Conservation (phyloP, 2,113 vertebrate species). For the Dunckerocampus dactyliophorus region DNA sequence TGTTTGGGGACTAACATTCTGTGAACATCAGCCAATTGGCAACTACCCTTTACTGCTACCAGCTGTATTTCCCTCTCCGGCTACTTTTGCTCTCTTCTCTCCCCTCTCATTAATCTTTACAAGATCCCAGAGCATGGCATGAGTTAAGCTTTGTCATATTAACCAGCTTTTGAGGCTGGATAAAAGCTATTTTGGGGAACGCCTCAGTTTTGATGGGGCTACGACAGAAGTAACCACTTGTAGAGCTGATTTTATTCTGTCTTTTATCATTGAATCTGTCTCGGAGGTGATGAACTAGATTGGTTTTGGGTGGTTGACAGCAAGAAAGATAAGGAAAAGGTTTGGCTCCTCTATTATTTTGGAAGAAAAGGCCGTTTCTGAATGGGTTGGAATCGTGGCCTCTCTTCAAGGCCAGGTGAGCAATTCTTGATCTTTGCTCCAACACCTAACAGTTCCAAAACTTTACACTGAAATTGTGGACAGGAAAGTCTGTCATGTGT, state of each 20-base stretch:
- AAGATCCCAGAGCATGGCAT: slow-evolving; percentile 43
- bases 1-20: slow-evolving; percentile 11
- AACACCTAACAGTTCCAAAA: too few relatives aligned
- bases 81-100: slow-evolving; percentile 32
- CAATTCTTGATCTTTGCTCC: too few relatives aligned
- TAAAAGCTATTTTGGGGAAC: slow-evolving; percentile 45
- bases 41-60: slow-evolving; percentile 50
- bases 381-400: too few relatives aligned
- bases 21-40: slow-evolving; percentile 62
- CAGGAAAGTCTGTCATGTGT: too few relatives aligned
- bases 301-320: too few relatives aligned
- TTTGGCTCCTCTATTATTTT: not conserved
- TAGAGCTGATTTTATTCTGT: slow-evolving; percentile 21
- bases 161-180: slow-evolving; percentile 32
- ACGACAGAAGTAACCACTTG: slow-evolving; percentile 32
- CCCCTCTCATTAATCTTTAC: slow-evolving; percentile 64
- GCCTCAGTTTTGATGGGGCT: slow-evolving; percentile 35
- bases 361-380: not conserved
- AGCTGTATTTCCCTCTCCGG: slow-evolving; percentile 57
- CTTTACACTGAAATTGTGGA: too few relatives aligned
- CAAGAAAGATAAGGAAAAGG: not conserved
- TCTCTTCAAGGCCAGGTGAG: too few relatives aligned
- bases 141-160: slow-evolving; percentile 43
- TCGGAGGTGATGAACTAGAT: not conserved
- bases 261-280: not conserved